Conservation (phyloP, 2,888 invertebrate species). For the Alloscopus bannaensis region DNA sequence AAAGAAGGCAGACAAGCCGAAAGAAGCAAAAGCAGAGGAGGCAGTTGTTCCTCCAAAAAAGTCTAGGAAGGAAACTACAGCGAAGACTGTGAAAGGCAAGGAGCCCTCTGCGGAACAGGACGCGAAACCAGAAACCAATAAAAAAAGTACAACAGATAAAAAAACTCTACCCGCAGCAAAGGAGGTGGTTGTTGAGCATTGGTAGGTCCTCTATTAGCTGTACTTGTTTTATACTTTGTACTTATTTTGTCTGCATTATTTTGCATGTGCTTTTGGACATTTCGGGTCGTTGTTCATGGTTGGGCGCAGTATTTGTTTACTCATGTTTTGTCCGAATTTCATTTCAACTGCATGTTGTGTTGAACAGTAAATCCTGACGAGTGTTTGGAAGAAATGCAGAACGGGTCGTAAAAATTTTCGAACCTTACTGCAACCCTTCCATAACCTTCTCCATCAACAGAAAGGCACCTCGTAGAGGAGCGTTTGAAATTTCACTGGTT, state of each 20-base stretch:
- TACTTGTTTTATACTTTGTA: background rate
- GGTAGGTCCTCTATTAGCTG: slow-evolving; percentile 27
- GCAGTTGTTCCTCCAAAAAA: slow-evolving; percentile 17
- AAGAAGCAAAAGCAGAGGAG: slow-evolving; percentile 14
- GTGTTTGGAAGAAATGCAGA: slow-evolving; percentile 46
- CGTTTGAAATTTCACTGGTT: slow-evolving; percentile 58
- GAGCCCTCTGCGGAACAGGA: background rate
- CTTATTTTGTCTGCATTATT: background rate
- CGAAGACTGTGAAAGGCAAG: background rate
- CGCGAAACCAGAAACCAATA: slow-evolving; percentile 9
- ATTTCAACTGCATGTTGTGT: background rate
- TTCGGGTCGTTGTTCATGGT: background rate
- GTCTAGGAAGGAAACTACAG: slow-evolving; percentile 14
- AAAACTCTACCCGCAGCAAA: slow-evolving; percentile 37
- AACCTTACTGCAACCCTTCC: slow-evolving; percentile 33
- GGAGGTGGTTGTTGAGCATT: slow-evolving; percentile 50
- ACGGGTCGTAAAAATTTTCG: slow-evolving; percentile 31
- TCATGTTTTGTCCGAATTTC: background rate
- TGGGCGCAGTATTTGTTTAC: background rate
- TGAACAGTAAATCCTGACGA: slow-evolving; percentile 58
- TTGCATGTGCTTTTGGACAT: background rate
- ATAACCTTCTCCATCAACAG: slow-evolving; percentile 40
- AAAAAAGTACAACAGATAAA: slow-evolving; percentile 6
- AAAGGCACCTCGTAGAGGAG: slow-evolving; percentile 34
- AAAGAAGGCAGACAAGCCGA: slow-evolving; percentile 32